A percentile compares a stretch with the other conserved stretches of the same genome.
Evolutionary conservation across 2,113 vertebrate genomes (phyloP).

Genomic region (Cololabis saira): DNA sequence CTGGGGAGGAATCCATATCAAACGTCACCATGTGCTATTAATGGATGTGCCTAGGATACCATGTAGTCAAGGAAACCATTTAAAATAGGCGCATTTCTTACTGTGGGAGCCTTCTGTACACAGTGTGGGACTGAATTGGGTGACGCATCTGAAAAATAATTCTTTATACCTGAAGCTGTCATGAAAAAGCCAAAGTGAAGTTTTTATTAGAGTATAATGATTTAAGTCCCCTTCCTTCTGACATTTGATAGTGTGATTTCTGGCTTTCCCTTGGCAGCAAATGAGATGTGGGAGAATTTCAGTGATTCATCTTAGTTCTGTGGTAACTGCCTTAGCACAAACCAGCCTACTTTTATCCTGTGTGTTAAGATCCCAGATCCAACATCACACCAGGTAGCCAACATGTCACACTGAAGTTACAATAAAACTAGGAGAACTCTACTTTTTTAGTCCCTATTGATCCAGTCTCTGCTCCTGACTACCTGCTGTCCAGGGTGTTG

Average conservation of each 20-base stretch:
- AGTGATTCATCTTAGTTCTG: constrained; percentile 68
- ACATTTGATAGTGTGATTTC: constrained; percentile 35
- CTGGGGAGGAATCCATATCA: constrained; percentile 46
- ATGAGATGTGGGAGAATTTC: constrained; percentile 61
- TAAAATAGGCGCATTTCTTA: constrained; percentile 49
- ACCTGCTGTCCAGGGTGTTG: neutral
- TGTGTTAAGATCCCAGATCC: constrained; percentile 61
- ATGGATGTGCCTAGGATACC: constrained; percentile 70
- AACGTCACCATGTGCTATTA: constrained; percentile 70
- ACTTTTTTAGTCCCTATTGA: neutral
- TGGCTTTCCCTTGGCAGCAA: constrained; percentile 48
- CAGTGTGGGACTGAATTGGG: constrained; percentile 7
- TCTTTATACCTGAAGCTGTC: constrained; percentile 3
- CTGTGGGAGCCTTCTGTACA: constrained; percentile 30
- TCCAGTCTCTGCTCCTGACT: constrained; percentile 2
- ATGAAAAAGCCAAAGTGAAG: neutral
- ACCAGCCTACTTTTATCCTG: constrained; percentile 52
- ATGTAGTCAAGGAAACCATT: constrained; percentile 75
- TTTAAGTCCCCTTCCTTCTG: constrained; percentile 32
- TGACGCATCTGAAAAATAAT: constrained; percentile 13
- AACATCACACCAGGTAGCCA: constrained; percentile 27
- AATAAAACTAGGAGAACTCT: too few species aligned
- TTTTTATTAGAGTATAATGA: constrained; percentile 21
- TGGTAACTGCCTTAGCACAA: constrained; percentile 54
- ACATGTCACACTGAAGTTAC: too few species aligned